phyloP scores from a whole-genome alignment of 2,113 vertebrate species.

The Peromyscus leucopus region DNA sequence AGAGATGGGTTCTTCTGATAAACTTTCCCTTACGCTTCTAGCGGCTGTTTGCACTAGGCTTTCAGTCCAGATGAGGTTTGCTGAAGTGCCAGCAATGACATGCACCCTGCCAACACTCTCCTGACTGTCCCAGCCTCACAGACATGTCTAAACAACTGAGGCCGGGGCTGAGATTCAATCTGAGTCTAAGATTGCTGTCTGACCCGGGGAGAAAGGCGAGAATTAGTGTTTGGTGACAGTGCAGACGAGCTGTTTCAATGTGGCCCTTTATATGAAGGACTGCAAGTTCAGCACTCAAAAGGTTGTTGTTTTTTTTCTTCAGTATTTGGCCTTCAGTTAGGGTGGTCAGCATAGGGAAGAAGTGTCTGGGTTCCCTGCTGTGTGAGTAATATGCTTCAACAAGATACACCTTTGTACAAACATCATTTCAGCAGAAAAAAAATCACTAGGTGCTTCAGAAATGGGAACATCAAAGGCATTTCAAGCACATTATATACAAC shows the following conservation, averaged over 20 bases:
- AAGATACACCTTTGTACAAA: slow-evolving; percentile 70
- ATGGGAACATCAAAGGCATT: slow-evolving; percentile 66
- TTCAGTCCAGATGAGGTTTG: slow-evolving; percentile 71
- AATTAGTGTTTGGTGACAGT: slow-evolving; percentile 64
- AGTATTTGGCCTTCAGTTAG: slow-evolving; percentile 67
- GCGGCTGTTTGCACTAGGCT: not conserved
- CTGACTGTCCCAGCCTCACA: slow-evolving; percentile 47
- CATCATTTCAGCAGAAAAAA: slow-evolving; percentile 45
- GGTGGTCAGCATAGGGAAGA: slow-evolving; percentile 62
- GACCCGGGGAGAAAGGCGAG: slow-evolving; percentile 59
- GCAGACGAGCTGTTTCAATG: slow-evolving; percentile 35
- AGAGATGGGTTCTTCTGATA: slow-evolving; percentile 67
- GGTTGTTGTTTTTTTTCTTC: slow-evolving; percentile 61
- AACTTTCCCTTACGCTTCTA: slow-evolving; percentile 70
- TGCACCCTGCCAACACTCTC: slow-evolving; percentile 7
- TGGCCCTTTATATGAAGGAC: slow-evolving; percentile 60
- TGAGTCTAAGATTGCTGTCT: not conserved
- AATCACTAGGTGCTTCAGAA: slow-evolving; percentile 65
- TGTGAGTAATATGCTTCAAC: slow-evolving; percentile 62
- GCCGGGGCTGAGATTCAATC: slow-evolving; percentile 59
- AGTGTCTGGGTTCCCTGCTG: slow-evolving; percentile 51
- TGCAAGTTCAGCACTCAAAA: slow-evolving; percentile 61
- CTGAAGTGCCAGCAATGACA: slow-evolving; percentile 72
- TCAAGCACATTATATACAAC: slow-evolving; percentile 60
- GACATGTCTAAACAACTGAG: slow-evolving; percentile 57